Conservation (phyloP, 2,888 invertebrate species). For the Aplocera efformata region DNA sequence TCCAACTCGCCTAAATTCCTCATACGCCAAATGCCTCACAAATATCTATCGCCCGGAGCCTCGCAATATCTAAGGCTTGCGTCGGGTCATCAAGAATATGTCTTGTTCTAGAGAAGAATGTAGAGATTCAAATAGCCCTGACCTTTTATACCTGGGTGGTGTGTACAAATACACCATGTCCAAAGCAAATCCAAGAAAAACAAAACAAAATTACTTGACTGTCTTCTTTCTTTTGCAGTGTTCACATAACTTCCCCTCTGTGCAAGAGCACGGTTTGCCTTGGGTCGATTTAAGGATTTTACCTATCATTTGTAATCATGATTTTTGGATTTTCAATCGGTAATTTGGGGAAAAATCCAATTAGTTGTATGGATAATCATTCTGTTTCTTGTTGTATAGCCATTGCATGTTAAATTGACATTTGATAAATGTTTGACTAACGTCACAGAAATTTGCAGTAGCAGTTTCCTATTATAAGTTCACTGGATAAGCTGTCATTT, state of each 20-base stretch:
- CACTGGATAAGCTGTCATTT: no score
- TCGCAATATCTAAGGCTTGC: no score
- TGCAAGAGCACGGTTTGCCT: conserved; percentile 34
- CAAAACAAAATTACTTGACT: conserved; percentile 36
- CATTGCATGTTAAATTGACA: no score
- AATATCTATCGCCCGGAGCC: no score
- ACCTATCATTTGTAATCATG: conserved; percentile 26
- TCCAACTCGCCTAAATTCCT: no score
- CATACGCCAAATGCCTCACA: no score
- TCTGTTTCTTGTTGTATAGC: not conserved
- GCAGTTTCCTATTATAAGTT: no score
- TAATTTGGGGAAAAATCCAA: conserved; percentile 17
- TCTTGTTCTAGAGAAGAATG: no score
- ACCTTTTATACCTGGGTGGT: conserved; percentile 41
- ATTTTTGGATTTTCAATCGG: conserved; percentile 4
- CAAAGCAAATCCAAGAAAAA: conserved; percentile 14
- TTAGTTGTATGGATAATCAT: conserved; percentile 18
- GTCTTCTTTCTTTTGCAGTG: conserved; percentile 29
- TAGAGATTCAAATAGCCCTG: conserved; percentile 3
- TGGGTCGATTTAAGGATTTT: conserved; percentile 28
- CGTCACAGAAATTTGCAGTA: no score
- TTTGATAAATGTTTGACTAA: no score
- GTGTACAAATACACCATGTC: conserved; percentile 33
- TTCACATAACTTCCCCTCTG: conserved; percentile 27
- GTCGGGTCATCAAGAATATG: no score